These are phyloP conservation scores for Parnassius apollo DNA, from an alignment of 2,888 invertebrate species.

Conservation along the genomic window DNA sequence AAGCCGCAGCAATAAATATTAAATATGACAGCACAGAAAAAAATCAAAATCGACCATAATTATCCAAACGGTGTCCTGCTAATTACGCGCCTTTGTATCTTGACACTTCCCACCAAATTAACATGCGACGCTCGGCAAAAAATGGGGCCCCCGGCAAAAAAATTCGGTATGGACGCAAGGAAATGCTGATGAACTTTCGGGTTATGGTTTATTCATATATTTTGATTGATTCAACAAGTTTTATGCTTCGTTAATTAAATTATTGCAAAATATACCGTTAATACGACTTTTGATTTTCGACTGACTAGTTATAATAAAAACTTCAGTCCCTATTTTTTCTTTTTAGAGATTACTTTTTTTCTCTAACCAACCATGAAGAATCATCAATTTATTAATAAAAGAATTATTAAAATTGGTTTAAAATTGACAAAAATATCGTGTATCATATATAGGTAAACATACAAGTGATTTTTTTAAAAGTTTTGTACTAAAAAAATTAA, in stretches of 20 bases:
- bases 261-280: neutral
- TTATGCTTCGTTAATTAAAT: conserved; percentile 1
- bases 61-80: conserved; percentile 60
- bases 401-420: too few species aligned
- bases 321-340: too few species aligned
- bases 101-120: conserved; percentile 58
- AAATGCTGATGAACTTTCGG: conserved; percentile 21
- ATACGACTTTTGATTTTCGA: too few species aligned
- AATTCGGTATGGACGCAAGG: conserved; percentile 3
- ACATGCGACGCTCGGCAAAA: conserved; percentile 32
- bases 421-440: too few species aligned
- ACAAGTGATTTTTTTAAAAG: too few species aligned
- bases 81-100: conserved; percentile 61
- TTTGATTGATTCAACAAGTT: conserved; percentile 5
- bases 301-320: too few species aligned
- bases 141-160: conserved; percentile 30
- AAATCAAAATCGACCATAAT: conserved; percentile 42
- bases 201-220: conserved; percentile 31
- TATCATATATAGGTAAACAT: too few species aligned
- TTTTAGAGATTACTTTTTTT: too few species aligned
- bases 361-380: too few species aligned
- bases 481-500: too few species aligned
- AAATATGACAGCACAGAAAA: conserved; percentile 51
- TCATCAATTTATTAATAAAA: too few species aligned
- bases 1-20: conserved; percentile 27